phyloP scores from a whole-genome alignment of 2,888 invertebrate species.

The Drosophila leonis region DNA sequence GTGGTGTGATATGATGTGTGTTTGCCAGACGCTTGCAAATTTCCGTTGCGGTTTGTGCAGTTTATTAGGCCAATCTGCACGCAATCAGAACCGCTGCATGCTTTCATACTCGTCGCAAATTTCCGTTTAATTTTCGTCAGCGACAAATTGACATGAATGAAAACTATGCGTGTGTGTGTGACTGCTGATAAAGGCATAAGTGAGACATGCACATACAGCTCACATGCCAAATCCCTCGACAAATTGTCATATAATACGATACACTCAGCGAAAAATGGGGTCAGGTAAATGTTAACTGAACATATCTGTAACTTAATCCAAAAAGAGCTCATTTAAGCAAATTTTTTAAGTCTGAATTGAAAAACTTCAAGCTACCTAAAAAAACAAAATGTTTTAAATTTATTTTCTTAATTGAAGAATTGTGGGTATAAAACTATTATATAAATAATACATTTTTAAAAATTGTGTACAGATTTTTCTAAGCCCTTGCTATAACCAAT shows the following conservation, averaged over 20 bases:
- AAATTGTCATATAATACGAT: slow-evolving; percentile 68
- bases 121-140: slow-evolving; percentile 61
- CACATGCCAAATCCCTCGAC: slow-evolving; percentile 46
- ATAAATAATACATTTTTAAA: too few species aligned
- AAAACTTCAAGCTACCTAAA: too few species aligned
- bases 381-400: too few species aligned
- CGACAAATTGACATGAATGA: slow-evolving; percentile 37
- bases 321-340: too few species aligned
- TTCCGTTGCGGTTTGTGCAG: slow-evolving; percentile 65
- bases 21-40: slow-evolving; percentile 71
- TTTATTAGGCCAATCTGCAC: slow-evolving; percentile 62
- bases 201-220: neutral
- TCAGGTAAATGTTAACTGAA: neutral
- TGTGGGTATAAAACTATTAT: too few species aligned
- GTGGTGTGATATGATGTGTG: slow-evolving; percentile 4
- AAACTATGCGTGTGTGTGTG: slow-evolving; percentile 9
- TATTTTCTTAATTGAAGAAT: too few species aligned
- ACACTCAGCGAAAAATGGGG: slow-evolving; percentile 3
- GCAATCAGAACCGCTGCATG: slow-evolving; percentile 32
- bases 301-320: too few species aligned
- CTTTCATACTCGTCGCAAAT: slow-evolving; percentile 41
- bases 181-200: slow-evolving; percentile 12
- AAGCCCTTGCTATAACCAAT: too few species aligned
- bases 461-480: too few species aligned
- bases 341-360: too few species aligned